Evolutionary conservation across 2,797 vertebrate species (phyloP).

Genomic region (Squalus acanthias): DNA sequence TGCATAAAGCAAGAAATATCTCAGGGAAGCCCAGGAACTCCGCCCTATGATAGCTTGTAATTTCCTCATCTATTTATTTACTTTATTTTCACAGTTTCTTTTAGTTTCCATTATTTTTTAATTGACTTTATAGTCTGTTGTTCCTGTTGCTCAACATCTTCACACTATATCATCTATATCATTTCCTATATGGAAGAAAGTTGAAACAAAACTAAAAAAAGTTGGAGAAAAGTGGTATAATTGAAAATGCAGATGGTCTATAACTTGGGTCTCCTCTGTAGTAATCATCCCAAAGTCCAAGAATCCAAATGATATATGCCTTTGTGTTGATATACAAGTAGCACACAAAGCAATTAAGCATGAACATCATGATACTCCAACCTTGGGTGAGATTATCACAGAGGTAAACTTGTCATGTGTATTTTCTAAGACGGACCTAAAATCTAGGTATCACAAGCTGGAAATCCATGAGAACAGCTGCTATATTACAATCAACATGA

Average conservation of each 20-base stretch:
- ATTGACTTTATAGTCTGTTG: not conserved
- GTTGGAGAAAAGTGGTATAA: too few species aligned
- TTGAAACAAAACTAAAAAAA: not conserved
- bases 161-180: not conserved
- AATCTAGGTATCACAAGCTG: too few species aligned
- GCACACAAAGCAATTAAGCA: too few species aligned
- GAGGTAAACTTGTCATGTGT: not conserved
- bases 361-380: too few species aligned
- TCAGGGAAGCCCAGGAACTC: not conserved
- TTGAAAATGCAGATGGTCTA: too few species aligned
- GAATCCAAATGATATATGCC: not conserved
- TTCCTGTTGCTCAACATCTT: not conserved
- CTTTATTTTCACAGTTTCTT: not conserved
- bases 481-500: too few species aligned
- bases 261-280: too few species aligned
- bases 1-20: too few species aligned
- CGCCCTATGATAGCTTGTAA: not conserved
- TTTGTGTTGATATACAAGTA: too few species aligned
- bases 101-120: not conserved
- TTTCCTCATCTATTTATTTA: not conserved
- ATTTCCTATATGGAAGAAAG: not conserved
- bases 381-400: not conserved
- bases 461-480: too few species aligned
- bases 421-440: too few species aligned
- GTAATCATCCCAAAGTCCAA: too few species aligned